Base-by-base conservation (phyloP, 2,888 invertebrate species). In the Euplagia quadripunctaria region DNA sequence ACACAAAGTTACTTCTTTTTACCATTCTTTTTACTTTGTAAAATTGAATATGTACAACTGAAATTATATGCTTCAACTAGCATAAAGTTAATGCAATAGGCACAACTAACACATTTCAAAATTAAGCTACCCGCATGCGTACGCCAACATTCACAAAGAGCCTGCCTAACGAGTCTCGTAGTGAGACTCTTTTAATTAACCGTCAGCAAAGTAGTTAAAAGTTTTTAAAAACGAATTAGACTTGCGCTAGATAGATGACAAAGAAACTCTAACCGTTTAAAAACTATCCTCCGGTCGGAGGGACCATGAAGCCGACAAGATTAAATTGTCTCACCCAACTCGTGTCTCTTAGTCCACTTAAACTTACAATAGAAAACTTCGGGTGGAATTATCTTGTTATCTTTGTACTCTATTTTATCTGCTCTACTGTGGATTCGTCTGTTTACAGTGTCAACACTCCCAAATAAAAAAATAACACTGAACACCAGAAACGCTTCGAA, bases 251-350 rank as follows among this genome's bases (percentile, higher is more conserved):
- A 88, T 86, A 86, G 87, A 91, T 90, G 90, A 90, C 89, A 91
- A 92, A 91, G 90, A 90, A 90, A 90, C 89, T 89, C 83, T 87
- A 88, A 91, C 89, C 90, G 89, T 91, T 93, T 93, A 92, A 93
- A 91, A 92, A 90, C 91, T 92, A 89, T 82, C 85, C 83, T 72
- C 83, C 81, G 80, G 82, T 86, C 88, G 84, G 84, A 80, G 82
- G 86, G 85, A 87, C 87, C 88, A 87, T 88, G 91, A 87, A 90
- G 88, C 89, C 90, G 90, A 88, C 92, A 88, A 91, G 92, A 93
- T 93, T 93, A 93, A 94, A 93, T 93, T 93, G 93, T 93, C 91
- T 90, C 89, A 88, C 90, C 89, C 87, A 86, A 86, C 87, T 89
- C 90, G 84, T 86, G 88, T 87, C 88, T 87, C 85, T 86, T 88